These are phyloP conservation scores for Apotomis turbidana DNA, from an alignment of 2,888 invertebrate species.

Conservation along the genomic window DNA sequence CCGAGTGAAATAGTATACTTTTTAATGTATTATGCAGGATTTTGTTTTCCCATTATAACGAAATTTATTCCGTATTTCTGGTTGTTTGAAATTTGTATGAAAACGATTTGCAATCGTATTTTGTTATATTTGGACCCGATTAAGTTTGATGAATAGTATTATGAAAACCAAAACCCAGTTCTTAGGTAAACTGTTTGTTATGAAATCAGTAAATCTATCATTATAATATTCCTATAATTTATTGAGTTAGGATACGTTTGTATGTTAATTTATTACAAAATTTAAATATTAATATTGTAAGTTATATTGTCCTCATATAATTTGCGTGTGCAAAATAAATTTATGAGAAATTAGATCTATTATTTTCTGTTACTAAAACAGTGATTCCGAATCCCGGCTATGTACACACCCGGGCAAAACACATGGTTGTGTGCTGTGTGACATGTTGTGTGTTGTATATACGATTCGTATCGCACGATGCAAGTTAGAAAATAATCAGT, in stretches of 20 bases:
- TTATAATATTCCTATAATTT: slow-evolving; percentile 20
- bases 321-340: slow-evolving; percentile 38
- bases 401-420: not conserved
- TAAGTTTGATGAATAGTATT: slow-evolving; percentile 17
- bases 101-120: slow-evolving; percentile 18
- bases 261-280: slow-evolving; percentile 39
- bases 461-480: too few relatives aligned
- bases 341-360: slow-evolving; percentile 7
- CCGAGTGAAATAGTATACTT: too few relatives aligned
- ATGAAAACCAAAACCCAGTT: slow-evolving; percentile 13
- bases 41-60: not conserved
- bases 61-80: not conserved
- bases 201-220: slow-evolving; percentile 7
- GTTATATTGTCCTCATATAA: slow-evolving; percentile 15
- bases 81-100: slow-evolving; percentile 14
- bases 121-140: slow-evolving; percentile 23
- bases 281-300: slow-evolving; percentile 24
- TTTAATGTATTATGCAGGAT: too few relatives aligned
- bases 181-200: slow-evolving; percentile 21
- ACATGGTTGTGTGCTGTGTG: not conserved
- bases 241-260: slow-evolving; percentile 25
- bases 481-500: too few relatives aligned
- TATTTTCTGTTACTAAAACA: not conserved
- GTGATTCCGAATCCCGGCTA: not conserved
- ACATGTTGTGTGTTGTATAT: too few relatives aligned